Evolutionary conservation across 2,888 invertebrate species (phyloP).

Genomic region (Leptopilina syphax): DNA sequence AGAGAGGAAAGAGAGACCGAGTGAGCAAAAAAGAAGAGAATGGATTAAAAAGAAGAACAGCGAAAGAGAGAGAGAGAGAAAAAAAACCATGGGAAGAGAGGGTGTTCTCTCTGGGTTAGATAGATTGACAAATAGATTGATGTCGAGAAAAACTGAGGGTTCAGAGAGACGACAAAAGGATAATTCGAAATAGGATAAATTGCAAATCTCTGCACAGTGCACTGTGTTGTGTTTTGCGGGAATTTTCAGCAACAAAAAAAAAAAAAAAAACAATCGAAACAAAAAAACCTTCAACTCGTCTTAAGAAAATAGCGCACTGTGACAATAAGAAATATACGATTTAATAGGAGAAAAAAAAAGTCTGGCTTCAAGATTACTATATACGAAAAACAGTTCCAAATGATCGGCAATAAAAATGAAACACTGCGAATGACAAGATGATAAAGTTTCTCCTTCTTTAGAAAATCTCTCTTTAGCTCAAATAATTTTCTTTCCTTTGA

Average conservation of each 20-base stretch:
- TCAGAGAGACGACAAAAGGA: conserved; percentile 26
- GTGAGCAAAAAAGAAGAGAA: conserved; percentile 41
- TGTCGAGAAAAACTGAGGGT: conserved; percentile 18
- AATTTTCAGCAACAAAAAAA: background rate
- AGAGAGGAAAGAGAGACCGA: conserved; percentile 45
- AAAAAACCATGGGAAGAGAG: background rate
- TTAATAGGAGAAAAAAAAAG: background rate
- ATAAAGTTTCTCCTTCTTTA: background rate
- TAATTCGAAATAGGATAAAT: conserved; percentile 31
- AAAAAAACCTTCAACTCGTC: background rate
- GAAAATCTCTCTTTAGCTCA: background rate
- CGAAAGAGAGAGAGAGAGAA: conserved; percentile 37
- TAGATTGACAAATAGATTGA: conserved; percentile 42
- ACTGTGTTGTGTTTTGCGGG: conserved; percentile 7
- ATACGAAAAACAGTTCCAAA: conserved; percentile 7
- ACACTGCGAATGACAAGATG: conserved; percentile 15
- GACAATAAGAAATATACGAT: conserved; percentile 17
- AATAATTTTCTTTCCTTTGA: background rate
- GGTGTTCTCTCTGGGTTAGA: conserved; percentile 39
- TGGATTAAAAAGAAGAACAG: conserved; percentile 27
- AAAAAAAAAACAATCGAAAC: no score
- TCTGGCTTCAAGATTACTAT: conserved; percentile 1
- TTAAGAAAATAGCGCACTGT: conserved; percentile 1
- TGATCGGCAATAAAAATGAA: conserved; percentile 13
- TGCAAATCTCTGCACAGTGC: conserved; percentile 21